These are phyloP conservation scores for Ovibos moschatus DNA, from an alignment of 2,113 vertebrate species.

Conservation along the genomic window DNA sequence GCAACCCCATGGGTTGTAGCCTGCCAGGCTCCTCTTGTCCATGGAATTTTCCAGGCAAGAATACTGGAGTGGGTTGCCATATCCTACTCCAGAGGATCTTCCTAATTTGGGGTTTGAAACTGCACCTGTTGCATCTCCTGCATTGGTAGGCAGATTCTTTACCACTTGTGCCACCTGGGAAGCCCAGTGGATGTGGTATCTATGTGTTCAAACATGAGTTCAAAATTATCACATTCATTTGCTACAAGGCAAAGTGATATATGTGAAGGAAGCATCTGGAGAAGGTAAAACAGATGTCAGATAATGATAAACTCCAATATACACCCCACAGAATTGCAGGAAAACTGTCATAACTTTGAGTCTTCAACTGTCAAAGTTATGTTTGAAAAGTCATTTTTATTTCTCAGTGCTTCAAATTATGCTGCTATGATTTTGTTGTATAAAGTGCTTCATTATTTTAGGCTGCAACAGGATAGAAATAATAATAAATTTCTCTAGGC, in stretches of 20 bases:
- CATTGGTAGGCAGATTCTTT: background rate
- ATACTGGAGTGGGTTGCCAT: background rate
- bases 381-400: constrained; percentile 9
- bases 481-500: background rate
- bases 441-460: background rate
- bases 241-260: background rate
- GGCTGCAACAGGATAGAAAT: background rate
- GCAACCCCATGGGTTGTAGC: background rate
- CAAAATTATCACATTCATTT: background rate
- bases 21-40: background rate
- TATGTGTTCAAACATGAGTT: background rate
- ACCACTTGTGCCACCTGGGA: background rate
- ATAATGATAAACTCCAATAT: background rate
- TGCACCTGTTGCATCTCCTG: background rate
- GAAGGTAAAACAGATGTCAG: background rate
- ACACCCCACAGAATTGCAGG: background rate
- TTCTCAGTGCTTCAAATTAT: background rate
- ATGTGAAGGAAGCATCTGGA: background rate
- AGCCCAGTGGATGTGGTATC: background rate
- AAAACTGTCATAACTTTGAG: background rate
- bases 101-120: background rate
- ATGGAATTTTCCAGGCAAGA: background rate
- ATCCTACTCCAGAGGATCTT: background rate
- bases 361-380: background rate
- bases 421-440: background rate